These are phyloP conservation scores for Aspidiotus rigidus DNA, from an alignment of 2,888 invertebrate species.

Conservation along the genomic window DNA sequence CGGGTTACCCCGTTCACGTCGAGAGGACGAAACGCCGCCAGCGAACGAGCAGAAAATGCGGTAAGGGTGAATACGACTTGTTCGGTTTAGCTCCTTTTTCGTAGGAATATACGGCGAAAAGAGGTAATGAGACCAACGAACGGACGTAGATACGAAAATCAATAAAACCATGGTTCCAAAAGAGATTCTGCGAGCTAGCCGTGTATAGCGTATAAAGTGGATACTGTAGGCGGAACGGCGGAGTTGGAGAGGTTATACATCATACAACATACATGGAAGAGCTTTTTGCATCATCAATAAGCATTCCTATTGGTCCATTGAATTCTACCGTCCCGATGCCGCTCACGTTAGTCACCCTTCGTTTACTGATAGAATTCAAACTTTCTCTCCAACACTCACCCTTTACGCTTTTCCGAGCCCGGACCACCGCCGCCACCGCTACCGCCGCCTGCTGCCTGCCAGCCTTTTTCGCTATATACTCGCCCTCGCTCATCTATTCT, in stretches of 20 bases:
- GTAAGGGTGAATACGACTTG: constrained; percentile 27
- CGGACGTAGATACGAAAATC: constrained; percentile 33
- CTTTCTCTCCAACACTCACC: constrained; percentile 30
- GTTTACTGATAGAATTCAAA: constrained; percentile 33
- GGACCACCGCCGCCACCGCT: constrained; percentile 19
- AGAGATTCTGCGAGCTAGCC: constrained; percentile 30
- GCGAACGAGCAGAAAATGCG: constrained; percentile 19
- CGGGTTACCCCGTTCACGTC: not conserved
- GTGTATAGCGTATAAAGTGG: constrained; percentile 31
- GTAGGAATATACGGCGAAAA: constrained; percentile 20
- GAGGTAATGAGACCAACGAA: constrained; percentile 33
- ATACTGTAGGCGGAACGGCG: constrained; percentile 29
- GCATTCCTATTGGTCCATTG: constrained; percentile 35
- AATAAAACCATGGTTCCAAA: constrained; percentile 32
- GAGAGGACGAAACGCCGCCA: not conserved
- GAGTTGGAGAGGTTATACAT: constrained; percentile 33
- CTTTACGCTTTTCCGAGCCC: constrained; percentile 29
- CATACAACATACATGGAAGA: constrained; percentile 34
- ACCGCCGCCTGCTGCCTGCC: constrained; percentile 8
- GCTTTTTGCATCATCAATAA: constrained; percentile 35
- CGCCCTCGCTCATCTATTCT: constrained; percentile 14
- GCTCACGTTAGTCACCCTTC: constrained; percentile 31
- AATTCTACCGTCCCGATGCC: constrained; percentile 28
- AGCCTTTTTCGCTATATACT: not conserved
- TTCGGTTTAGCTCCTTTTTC: constrained; percentile 27